These are phyloP conservation scores for Lutjanus argentimaculatus DNA, from an alignment of 2,797 vertebrate genomes.

Conservation along the genomic window DNA sequence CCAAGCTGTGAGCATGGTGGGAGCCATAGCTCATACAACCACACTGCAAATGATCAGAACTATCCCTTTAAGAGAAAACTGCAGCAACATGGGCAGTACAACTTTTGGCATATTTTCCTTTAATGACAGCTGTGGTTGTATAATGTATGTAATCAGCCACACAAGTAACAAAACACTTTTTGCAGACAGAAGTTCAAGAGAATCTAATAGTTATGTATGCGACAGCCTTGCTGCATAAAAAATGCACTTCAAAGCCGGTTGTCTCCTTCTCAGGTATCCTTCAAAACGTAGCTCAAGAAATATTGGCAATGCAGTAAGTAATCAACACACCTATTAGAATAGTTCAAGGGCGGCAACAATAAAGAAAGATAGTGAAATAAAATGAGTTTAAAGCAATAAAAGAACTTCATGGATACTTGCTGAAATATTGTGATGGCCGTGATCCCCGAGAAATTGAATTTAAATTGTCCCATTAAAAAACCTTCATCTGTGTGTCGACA, in stretches of 20 bases:
- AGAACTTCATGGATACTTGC: conserved; percentile 37
- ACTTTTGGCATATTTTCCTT: not conserved
- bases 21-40: too few relatives aligned
- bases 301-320: conserved; percentile 9
- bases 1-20: too few relatives aligned
- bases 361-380: conserved; percentile 43
- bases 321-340: conserved; percentile 3
- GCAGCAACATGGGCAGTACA: not conserved
- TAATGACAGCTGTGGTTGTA: not conserved
- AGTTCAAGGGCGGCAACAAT: conserved; percentile 41
- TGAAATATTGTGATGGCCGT: conserved; percentile 40
- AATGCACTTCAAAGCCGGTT: not conserved
- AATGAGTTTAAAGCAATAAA: conserved; percentile 52
- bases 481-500: conserved; percentile 48
- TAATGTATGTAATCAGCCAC: not conserved
- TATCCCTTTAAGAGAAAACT: not conserved
- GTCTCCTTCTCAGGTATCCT: not conserved
- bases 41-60: too few relatives aligned
- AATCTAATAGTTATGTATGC: not conserved
- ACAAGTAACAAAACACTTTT: not conserved
- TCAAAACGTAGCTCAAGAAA: conserved; percentile 1
- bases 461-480: conserved; percentile 78
- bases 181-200: not conserved
- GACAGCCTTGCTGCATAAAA: not conserved
- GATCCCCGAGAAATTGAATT: conserved; percentile 70